Conservation (phyloP, 2,797 vertebrate species). For the Galaxias olidus region DNA sequence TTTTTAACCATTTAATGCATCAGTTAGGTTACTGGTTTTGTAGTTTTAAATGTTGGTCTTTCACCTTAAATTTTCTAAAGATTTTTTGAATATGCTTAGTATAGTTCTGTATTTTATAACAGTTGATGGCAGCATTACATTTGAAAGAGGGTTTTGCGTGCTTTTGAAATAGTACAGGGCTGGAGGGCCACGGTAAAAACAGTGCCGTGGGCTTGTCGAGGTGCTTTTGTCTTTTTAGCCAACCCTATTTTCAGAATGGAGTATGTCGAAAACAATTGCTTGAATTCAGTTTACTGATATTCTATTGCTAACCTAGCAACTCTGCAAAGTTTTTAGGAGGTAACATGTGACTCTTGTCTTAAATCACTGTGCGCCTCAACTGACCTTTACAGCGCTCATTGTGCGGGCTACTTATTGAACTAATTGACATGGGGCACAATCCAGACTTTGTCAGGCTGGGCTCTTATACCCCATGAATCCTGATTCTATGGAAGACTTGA, state of each 20-base stretch:
- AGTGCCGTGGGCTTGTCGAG: slow-evolving; percentile 35
- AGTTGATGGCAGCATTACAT: slow-evolving; percentile 56
- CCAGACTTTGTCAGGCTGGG: slow-evolving; percentile 8
- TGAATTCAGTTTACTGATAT: slow-evolving; percentile 40
- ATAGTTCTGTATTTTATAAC: background rate
- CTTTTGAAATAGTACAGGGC: slow-evolving; percentile 76
- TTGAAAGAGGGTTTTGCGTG: slow-evolving; percentile 82
- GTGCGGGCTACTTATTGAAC: slow-evolving; percentile 11
- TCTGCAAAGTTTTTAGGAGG: slow-evolving; percentile 46
- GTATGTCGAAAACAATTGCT: background rate
- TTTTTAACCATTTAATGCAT: slow-evolving; percentile 12
- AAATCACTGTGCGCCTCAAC: slow-evolving; percentile 7
- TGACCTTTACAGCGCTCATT: background rate
- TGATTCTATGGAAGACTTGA: background rate
- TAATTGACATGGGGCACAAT: slow-evolving; percentile 10
- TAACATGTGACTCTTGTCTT: slow-evolving; percentile 24
- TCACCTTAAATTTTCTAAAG: background rate
- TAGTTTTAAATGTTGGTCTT: too few relatives aligned
- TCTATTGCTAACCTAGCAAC: slow-evolving; percentile 16
- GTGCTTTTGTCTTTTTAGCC: slow-evolving; percentile 27
- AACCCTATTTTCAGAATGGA: background rate
- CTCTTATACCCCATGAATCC: background rate
- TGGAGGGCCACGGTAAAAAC: slow-evolving; percentile 81
- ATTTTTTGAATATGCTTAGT: slow-evolving; percentile 14
- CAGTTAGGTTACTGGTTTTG: too few relatives aligned